phyloP scores from a whole-genome alignment of 2,113 vertebrate genomes.

The Capreolus pygargus region DNA sequence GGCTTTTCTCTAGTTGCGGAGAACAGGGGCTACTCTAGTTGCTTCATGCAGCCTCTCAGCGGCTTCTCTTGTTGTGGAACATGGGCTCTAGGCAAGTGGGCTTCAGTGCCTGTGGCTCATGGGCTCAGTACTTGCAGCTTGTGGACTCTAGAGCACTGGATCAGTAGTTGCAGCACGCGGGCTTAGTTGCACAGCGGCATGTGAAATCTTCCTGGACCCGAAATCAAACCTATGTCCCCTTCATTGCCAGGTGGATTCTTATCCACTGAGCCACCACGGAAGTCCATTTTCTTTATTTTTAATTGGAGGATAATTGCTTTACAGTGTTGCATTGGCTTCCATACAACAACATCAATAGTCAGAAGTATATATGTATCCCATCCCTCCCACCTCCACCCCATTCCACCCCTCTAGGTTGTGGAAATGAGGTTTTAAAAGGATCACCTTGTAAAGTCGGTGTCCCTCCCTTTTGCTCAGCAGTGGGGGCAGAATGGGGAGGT shows the following conservation, averaged over 20 bases:
- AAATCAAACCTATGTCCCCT: background rate
- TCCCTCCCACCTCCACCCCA: background rate
- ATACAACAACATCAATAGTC: background rate
- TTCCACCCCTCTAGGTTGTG: background rate
- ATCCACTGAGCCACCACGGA: background rate
- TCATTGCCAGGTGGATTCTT: background rate
- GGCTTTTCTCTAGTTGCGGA: background rate
- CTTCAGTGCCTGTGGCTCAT: background rate
- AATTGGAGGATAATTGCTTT: background rate
- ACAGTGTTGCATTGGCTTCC: background rate
- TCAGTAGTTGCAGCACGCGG: background rate
- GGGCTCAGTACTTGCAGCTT: too few species aligned
- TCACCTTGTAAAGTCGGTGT: background rate
- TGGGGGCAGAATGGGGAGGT: constrained; percentile 12
- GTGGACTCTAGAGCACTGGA: background rate
- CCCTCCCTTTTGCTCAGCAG: constrained; percentile 19
- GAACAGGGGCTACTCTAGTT: background rate
- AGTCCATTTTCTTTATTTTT: background rate
- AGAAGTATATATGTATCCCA: background rate
- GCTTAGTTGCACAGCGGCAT: background rate
- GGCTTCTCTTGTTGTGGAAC: background rate
- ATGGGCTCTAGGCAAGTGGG: accelerated
- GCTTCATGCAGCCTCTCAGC: background rate
- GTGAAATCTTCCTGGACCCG: background rate
- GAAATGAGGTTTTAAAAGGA: background rate